phyloP scores from a whole-genome alignment of 2,113 vertebrate species.

The Leucopsar rothschildi region DNA sequence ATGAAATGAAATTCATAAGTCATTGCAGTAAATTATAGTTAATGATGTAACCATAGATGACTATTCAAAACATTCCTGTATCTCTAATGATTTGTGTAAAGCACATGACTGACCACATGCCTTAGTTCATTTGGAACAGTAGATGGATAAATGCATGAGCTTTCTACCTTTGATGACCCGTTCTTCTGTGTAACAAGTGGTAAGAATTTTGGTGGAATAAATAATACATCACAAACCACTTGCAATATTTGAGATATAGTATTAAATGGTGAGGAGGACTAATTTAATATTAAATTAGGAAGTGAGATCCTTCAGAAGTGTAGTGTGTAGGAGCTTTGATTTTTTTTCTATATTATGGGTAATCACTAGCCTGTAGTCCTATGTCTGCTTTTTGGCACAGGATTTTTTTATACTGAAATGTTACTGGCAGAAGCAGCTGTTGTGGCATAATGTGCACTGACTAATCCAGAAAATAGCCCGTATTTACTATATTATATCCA shows the following conservation, averaged over 20 bases:
- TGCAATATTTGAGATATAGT: background rate
- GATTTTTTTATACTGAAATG: background rate
- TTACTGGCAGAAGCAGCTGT: background rate
- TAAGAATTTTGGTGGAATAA: constrained; percentile 14
- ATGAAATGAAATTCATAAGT: constrained; percentile 42
- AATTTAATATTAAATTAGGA: background rate
- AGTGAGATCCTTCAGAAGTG: background rate
- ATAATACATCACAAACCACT: background rate
- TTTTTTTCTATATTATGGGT: background rate
- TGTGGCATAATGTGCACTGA: background rate
- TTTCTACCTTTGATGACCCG: background rate
- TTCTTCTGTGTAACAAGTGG: background rate
- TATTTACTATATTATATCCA: background rate
- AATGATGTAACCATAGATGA: constrained; percentile 47
- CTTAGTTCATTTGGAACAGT: background rate
- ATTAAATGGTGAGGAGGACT: background rate
- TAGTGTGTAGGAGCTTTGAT: background rate
- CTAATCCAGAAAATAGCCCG: background rate
- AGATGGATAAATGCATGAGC: background rate
- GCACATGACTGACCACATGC: constrained; percentile 42
- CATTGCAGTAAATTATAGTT: constrained; percentile 52
- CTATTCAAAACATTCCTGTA: constrained; percentile 53
- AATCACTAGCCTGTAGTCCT: background rate
- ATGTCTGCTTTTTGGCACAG: background rate
- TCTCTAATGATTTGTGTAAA: constrained; percentile 60